Conservation (phyloP, 2,797 vertebrate genomes). For the Lutjanus campechanus region DNA sequence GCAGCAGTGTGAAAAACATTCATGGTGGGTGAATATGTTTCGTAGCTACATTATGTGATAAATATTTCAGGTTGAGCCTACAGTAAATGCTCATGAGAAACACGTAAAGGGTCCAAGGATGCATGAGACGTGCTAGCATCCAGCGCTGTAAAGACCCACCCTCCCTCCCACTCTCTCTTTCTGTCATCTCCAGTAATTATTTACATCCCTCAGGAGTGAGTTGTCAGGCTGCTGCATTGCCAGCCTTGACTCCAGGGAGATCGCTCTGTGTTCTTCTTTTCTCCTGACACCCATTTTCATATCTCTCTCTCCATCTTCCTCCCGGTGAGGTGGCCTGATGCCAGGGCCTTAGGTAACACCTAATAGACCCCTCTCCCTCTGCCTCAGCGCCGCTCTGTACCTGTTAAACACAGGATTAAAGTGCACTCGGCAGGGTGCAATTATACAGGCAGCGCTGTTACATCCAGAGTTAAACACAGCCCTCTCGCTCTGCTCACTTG, state of each 20-base stretch:
- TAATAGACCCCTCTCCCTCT: slow-evolving; percentile 53
- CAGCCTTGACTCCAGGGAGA: slow-evolving; percentile 59
- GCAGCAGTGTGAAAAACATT: neutral
- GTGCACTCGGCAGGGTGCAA: slow-evolving; percentile 72
- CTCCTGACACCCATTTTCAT: slow-evolving; percentile 46
- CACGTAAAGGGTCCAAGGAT: neutral
- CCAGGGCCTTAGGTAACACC: slow-evolving; percentile 60
- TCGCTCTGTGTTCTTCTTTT: slow-evolving; percentile 47
- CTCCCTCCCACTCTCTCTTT: slow-evolving; percentile 26
- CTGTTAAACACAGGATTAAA: slow-evolving; percentile 80
- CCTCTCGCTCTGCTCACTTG: slow-evolving; percentile 55
- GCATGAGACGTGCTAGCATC: slow-evolving; percentile 6
- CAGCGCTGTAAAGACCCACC: neutral
- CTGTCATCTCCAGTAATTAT: slow-evolving; percentile 65
- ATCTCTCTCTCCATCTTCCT: slow-evolving; percentile 51
- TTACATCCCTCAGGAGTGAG: slow-evolving; percentile 56
- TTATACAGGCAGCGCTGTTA: slow-evolving; percentile 68
- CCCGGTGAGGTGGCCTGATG: slow-evolving; percentile 38
- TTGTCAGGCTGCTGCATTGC: slow-evolving; percentile 48
- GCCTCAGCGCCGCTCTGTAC: slow-evolving; percentile 57
- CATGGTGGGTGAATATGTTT: neutral
- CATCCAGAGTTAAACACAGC: slow-evolving; percentile 71
- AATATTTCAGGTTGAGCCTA: slow-evolving; percentile 13
- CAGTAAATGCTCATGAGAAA: slow-evolving; percentile 12
- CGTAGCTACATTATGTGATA: neutral